Evolutionary conservation across 2,888 invertebrate species (phyloP).

Genomic region (Catonia carolina): DNA sequence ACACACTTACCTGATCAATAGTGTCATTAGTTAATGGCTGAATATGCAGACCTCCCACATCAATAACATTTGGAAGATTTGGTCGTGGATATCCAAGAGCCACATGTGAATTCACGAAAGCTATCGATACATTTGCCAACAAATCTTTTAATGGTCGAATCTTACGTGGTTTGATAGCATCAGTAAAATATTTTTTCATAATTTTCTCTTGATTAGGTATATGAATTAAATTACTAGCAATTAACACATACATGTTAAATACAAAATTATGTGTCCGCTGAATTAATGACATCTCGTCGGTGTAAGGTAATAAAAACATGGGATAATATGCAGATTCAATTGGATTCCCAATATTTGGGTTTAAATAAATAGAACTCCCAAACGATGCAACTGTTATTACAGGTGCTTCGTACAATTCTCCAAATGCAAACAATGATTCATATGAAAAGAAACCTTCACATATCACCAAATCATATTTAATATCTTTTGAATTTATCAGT

Average conservation of each 20-base stretch:
- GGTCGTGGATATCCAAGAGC: constrained; percentile 4
- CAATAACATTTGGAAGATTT: not conserved
- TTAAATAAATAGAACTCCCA: constrained; percentile 2
- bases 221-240: not conserved
- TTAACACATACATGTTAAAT: not conserved
- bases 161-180: not conserved
- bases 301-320: not conserved
- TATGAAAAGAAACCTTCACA: constrained; percentile 5
- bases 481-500: not conserved
- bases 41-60: constrained; percentile 3
- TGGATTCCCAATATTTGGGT: constrained; percentile 1
- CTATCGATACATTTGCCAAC: not conserved
- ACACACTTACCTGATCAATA: not conserved
- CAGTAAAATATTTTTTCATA: not conserved
- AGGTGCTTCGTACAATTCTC: not conserved
- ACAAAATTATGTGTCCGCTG: not conserved
- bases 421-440: constrained; percentile 2
- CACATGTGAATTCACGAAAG: not conserved
- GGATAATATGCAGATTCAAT: not conserved
- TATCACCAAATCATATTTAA: not conserved
- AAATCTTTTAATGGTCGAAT: not conserved
- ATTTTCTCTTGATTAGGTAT: not conserved
- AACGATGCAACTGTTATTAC: not conserved
- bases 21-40: not conserved
- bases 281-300: not conserved